Conservation (phyloP, 2,888 invertebrate species). For the Lampropteryx suffumata region DNA sequence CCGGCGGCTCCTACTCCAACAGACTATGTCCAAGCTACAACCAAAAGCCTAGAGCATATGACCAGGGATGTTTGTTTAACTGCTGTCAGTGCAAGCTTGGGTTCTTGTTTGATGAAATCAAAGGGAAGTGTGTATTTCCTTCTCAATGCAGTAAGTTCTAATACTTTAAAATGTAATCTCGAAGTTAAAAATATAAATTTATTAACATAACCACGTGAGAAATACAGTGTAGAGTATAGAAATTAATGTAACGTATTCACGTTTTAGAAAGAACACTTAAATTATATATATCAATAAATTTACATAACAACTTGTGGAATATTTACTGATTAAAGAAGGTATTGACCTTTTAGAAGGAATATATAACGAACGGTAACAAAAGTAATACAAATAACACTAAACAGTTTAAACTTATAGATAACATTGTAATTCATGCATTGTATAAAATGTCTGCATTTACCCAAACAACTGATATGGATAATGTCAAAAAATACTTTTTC, state of each 20-base stretch:
- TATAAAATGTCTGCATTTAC: too few species aligned
- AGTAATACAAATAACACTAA: not conserved
- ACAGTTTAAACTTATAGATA: too few species aligned
- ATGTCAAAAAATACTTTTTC: too few species aligned
- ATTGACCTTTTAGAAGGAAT: not conserved
- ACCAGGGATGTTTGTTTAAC: slow-evolving; percentile 15
- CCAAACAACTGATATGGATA: too few species aligned
- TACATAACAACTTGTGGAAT: too few species aligned
- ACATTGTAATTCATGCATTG: not conserved
- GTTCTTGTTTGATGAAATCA: slow-evolving; percentile 33
- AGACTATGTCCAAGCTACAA: slow-evolving; percentile 34
- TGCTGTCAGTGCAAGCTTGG: slow-evolving; percentile 38
- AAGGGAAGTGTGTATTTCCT: slow-evolving; percentile 32
- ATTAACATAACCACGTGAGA: not conserved
- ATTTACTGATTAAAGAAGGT: too few species aligned
- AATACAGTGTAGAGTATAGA: too few species aligned
- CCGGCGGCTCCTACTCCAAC: slow-evolving; percentile 31
- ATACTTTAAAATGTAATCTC: too few species aligned
- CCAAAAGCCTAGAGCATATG: slow-evolving; percentile 4
- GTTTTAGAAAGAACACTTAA: too few species aligned
- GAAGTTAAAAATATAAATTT: too few species aligned
- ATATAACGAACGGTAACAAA: not conserved
- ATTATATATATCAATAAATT: too few species aligned
- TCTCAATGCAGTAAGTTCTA: slow-evolving; percentile 35
- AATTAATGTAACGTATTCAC: too few species aligned